phyloP scores from a whole-genome alignment of 2,888 invertebrate species.

The Eremobia ochroleuca region DNA sequence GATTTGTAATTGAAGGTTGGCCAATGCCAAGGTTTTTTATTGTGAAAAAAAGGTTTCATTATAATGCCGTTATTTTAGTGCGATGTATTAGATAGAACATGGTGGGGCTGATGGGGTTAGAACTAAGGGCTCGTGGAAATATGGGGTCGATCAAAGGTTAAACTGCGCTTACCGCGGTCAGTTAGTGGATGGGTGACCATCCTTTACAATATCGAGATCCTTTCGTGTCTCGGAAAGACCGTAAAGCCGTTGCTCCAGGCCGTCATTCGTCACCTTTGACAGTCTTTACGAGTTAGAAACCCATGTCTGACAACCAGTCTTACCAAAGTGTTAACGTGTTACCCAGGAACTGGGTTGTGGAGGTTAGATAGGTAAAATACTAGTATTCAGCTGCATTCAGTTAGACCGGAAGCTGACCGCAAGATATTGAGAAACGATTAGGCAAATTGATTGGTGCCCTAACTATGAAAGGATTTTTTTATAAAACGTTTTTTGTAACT shows the following conservation, averaged over 20 bases:
- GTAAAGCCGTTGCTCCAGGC: too few species aligned
- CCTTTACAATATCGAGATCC: background rate
- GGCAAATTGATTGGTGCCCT: too few species aligned
- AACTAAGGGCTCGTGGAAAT: background rate
- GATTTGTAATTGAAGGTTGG: slow-evolving; percentile 43
- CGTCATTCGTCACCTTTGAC: too few species aligned
- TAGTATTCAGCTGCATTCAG: too few species aligned
- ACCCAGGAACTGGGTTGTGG: too few species aligned
- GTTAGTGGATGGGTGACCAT: background rate
- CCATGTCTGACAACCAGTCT: too few species aligned
- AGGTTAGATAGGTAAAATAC: too few species aligned
- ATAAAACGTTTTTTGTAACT: background rate
- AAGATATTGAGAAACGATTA: too few species aligned
- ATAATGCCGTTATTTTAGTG: background rate
- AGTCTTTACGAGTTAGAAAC: too few species aligned
- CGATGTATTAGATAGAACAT: background rate
- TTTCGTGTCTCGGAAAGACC: background rate
- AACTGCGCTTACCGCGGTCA: background rate
- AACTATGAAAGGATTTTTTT: background rate
- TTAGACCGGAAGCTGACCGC: too few species aligned
- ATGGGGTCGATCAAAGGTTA: background rate
- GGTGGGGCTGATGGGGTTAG: background rate
- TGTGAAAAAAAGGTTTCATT: slow-evolving; percentile 17
- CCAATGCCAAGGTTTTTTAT: slow-evolving; percentile 48
- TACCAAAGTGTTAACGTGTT: too few species aligned